phyloP scores from a whole-genome alignment of 2,888 invertebrate genomes.

The Masnerella sp. region DNA sequence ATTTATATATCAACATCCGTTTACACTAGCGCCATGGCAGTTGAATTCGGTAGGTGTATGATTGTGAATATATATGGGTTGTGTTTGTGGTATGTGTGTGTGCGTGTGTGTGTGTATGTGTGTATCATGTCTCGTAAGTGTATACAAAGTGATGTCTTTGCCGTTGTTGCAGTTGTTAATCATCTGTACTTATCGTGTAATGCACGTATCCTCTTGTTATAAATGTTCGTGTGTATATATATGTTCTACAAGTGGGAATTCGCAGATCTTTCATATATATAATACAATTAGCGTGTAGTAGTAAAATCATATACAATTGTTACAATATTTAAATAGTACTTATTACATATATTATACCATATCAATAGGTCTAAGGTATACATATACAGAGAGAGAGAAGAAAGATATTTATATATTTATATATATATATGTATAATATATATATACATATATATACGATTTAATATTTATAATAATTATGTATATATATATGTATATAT shows the following conservation, averaged over 20 bases:
- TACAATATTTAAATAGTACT: constrained; percentile 78
- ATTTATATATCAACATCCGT: constrained; percentile 64
- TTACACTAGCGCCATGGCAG: constrained; percentile 74
- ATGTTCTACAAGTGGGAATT: constrained; percentile 77
- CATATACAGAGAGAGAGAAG: constrained; percentile 74
- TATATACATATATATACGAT: constrained; percentile 69
- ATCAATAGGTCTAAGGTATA: constrained; percentile 73
- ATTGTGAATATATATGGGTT: constrained; percentile 42
- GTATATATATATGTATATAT: constrained; percentile 69
- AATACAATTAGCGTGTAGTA: constrained; percentile 78
- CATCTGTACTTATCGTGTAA: constrained; percentile 35
- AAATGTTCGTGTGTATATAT: constrained; percentile 65
- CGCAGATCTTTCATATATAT: constrained; percentile 76
- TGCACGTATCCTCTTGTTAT: constrained; percentile 49
- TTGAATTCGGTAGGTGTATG: constrained; percentile 68
- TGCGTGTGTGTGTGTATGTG: constrained; percentile 52
- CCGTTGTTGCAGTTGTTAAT: constrained; percentile 4
- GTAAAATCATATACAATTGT: constrained; percentile 78
- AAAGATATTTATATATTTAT: constrained; percentile 67
- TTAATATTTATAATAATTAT: constrained; percentile 50
- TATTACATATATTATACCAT: constrained; percentile 76
- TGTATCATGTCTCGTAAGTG: background rate
- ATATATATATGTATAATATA: constrained; percentile 72
- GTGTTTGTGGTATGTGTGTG: constrained; percentile 23
- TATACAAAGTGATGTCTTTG: background rate